These are phyloP conservation scores for Corvus moneduloides DNA, from an alignment of 2,113 vertebrate genomes.

Conservation along the genomic window DNA sequence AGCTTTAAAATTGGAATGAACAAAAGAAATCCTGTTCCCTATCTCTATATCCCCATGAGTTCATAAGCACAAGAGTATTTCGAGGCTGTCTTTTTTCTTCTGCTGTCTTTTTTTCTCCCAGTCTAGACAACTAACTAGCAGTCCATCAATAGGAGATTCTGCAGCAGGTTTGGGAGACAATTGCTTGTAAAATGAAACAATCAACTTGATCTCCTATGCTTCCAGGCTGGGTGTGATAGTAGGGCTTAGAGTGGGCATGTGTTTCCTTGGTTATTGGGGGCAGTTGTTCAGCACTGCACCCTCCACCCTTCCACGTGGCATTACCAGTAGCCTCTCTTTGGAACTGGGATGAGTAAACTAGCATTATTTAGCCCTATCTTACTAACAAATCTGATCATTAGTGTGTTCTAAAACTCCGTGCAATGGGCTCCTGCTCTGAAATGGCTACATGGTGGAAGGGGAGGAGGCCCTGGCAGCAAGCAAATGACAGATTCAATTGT, in stretches of 20 bases:
- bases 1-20: not conserved
- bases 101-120: not conserved
- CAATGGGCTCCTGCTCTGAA: not conserved
- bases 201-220: not conserved
- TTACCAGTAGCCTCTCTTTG: not conserved
- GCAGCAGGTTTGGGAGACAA: not conserved
- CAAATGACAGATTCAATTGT: conserved; percentile 71
- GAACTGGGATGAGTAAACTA: not conserved
- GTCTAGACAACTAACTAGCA: not conserved
- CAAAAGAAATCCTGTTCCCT: not conserved
- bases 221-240: not conserved
- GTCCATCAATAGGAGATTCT: not conserved
- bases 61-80: not conserved
- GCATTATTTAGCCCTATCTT: not conserved
- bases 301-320: not conserved
- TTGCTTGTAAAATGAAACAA: conserved; percentile 4
- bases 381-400: conserved; percentile 6
- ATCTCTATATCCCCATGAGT: not conserved
- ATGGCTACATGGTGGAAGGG: not conserved
- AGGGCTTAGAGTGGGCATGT: not conserved
- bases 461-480: not conserved
- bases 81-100: not conserved
- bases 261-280: not conserved
- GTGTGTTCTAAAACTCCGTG: conserved; percentile 29
- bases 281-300: not conserved